Evolutionary conservation across 2,888 invertebrate genomes (phyloP).

Genomic region (Scaeva pyrastri): DNA sequence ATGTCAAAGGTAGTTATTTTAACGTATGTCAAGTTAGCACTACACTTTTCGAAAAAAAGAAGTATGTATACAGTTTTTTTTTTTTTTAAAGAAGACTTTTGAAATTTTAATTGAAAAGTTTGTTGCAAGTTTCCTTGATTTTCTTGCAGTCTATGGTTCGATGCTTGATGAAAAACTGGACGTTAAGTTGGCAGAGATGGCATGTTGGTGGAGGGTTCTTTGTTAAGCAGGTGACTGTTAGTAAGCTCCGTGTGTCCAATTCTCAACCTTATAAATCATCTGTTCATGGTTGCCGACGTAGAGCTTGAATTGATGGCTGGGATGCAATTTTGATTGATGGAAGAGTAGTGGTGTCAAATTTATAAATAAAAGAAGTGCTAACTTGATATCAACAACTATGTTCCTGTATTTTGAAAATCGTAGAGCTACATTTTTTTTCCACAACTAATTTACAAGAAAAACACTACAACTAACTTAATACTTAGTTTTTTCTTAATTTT

Average conservation of each 20-base stretch:
- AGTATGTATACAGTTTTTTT: too few species aligned
- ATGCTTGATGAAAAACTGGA: conserved; percentile 15
- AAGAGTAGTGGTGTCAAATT: conserved; percentile 7
- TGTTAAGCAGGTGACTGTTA: not conserved
- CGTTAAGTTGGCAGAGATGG: conserved; percentile 7
- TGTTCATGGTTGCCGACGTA: not conserved
- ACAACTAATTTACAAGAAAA: too few species aligned
- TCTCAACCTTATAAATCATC: not conserved
- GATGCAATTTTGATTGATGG: conserved; percentile 5
- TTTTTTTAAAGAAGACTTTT: not conserved
- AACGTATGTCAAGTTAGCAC: too few species aligned
- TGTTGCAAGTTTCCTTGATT: conserved; percentile 17
- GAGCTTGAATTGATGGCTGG: not conserved
- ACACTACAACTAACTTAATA: too few species aligned
- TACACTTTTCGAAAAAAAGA: too few species aligned
- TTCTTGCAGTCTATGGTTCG: not conserved
- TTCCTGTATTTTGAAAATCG: too few species aligned
- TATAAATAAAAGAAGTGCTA: too few species aligned
- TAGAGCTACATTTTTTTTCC: too few species aligned
- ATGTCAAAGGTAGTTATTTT: too few species aligned
- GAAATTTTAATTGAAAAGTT: not conserved
- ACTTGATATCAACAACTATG: too few species aligned
- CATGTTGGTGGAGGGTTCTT: conserved; percentile 9
- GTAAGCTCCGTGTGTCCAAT: conserved; percentile 8
- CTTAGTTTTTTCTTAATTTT: too few species aligned